Evolutionary conservation across 92 coral and sea anemone species (phyloP), one percentile per base, ranked within the genome.

Genomic region (Phymanthus crucifer): DNA sequence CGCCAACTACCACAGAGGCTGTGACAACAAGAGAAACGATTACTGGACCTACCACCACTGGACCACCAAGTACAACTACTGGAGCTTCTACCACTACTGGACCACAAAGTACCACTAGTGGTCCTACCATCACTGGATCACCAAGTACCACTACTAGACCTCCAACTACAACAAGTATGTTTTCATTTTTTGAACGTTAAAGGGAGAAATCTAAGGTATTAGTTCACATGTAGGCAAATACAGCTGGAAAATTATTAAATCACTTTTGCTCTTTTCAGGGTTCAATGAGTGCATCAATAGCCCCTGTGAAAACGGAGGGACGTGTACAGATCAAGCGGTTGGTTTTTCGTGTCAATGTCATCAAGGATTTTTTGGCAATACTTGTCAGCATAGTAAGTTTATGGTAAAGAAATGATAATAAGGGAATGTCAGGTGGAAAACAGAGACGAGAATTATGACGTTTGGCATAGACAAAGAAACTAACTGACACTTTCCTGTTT

Each of bases 261-360:
- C n/a, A 21, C 9, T 71, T 27, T 0, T 34, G 50, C 14, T 14
- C 36, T 1, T n/a, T 57, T 40, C 73, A 83, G 87, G 76, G 45
- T 38, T 72, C 27, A 65, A 84, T 27, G 74, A 78, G 1, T 84
- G 88, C 50, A 32, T 37, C 6, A 38, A 61, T 1, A 82, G 57
- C 16, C 76, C 38, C 2, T 78, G 88, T 27, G 56, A 70, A 48
- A 77, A 77, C 16, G 65, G 71, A 40, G 88, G 84, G 14, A 56
- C 12, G 65, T 84, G 88, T 37, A 57, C 6, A 0, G 83, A 78
- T 50, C 75, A 18, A 32, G 10, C 35, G 6, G 35, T 64, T 71
- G 76, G 84, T 34, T 78, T 40, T 34, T 57, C 2, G 17, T 82
- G 85, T 31, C 26, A 57, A 5, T 82, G 85, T 56, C n/a, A 40